phyloP scores from a whole-genome alignment of 1,140 invertebrate species.

The Pentalonia nigronervosa region DNA sequence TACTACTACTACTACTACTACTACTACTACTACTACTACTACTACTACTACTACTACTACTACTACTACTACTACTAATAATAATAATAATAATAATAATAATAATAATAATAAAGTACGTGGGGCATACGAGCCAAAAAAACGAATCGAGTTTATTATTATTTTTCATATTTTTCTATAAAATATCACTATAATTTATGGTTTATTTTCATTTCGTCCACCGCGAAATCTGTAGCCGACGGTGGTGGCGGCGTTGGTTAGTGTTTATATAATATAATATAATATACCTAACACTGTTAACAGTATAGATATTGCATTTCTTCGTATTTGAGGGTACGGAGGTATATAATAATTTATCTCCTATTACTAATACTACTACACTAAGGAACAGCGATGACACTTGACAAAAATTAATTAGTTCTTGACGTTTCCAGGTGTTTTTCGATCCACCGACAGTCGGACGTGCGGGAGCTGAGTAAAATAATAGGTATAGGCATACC shows the following conservation, averaged over 20 bases:
- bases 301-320: not conserved
- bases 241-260: not conserved
- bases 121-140: not conserved
- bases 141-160: not conserved
- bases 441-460: not conserved
- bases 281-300: not conserved
- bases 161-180: not conserved
- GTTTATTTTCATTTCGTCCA: not conserved
- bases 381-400: not conserved
- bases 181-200: not conserved
- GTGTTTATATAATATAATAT: not conserved
- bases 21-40: not conserved
- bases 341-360: not conserved
- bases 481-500: not conserved
- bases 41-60: not conserved
- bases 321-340: not conserved
- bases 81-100: slow-evolving; percentile 33
- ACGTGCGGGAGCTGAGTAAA: not conserved
- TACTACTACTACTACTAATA: not conserved
- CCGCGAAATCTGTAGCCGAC: not conserved
- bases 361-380: not conserved
- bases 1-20: not conserved
- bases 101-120: slow-evolving; percentile 26
- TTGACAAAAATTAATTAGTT: not conserved
- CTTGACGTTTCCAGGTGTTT: not conserved